These are phyloP conservation scores for Caenorhabditis macrosperma DNA, from an alignment of 2,888 invertebrate species.

Conservation along the genomic window DNA sequence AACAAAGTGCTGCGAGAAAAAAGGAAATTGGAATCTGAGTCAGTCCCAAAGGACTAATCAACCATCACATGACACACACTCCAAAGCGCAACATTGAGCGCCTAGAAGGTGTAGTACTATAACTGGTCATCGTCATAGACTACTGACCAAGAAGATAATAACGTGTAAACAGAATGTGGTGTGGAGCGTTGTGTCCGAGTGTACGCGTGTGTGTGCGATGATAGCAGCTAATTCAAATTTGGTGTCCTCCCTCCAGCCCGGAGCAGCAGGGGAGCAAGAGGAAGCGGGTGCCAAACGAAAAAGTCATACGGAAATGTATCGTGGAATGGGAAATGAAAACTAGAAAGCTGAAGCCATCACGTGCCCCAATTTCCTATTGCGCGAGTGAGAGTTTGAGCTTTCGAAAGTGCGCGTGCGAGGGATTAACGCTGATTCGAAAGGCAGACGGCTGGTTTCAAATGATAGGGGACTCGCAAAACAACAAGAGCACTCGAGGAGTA, in stretches of 20 bases:
- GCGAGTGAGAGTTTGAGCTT: no score
- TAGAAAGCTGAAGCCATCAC: slow-evolving; percentile 7
- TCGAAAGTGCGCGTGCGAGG: no score
- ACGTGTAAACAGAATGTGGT: slow-evolving; percentile 23
- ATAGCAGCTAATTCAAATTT: slow-evolving; percentile 46
- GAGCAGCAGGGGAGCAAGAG: not conserved
- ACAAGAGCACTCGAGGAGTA: no score
- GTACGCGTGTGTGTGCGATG: slow-evolving; percentile 33
- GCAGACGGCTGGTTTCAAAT: no score
- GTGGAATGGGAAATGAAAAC: slow-evolving; percentile 36
- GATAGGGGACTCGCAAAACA: no score
- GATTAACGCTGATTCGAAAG: no score
- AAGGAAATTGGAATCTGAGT: not conserved
- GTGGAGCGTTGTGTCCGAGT: not conserved
- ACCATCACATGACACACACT: no score
- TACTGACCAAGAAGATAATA: slow-evolving; percentile 9
- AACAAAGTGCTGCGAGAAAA: not conserved
- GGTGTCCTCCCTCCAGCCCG: slow-evolving; percentile 1
- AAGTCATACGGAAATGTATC: not conserved
- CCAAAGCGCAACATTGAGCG: not conserved
- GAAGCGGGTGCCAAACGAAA: not conserved
- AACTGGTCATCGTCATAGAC: slow-evolving; percentile 4
- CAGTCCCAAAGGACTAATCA: not conserved
- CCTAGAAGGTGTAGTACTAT: slow-evolving; percentile 22
- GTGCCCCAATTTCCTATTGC: not conserved